phyloP scores from a whole-genome alignment of 2,888 invertebrate genomes.

The Barypeithes pellucidus region DNA sequence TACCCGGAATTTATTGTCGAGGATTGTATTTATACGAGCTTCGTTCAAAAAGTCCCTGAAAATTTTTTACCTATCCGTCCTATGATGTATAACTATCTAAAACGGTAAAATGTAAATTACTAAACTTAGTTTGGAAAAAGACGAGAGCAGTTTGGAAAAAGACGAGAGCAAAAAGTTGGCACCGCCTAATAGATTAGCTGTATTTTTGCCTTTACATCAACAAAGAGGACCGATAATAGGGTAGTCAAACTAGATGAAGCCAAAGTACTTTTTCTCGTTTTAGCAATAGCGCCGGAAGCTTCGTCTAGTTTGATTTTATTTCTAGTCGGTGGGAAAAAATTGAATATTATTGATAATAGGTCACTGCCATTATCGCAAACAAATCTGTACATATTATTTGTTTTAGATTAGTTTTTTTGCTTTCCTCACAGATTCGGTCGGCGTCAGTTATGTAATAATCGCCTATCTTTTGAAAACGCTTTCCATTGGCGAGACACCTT shows the following conservation, averaged over 20 bases:
- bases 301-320: too few relatives aligned
- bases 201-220: slow-evolving; percentile 65
- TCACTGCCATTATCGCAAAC: slow-evolving; percentile 65
- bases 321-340: slow-evolving; percentile 53
- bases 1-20: too few relatives aligned
- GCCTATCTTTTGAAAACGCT: not conserved
- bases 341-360: slow-evolving; percentile 61
- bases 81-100: slow-evolving; percentile 57
- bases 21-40: slow-evolving; percentile 40
- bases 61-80: slow-evolving; percentile 65
- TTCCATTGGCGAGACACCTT: too few relatives aligned
- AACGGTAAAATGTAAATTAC: slow-evolving; percentile 40
- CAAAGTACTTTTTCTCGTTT: too few relatives aligned
- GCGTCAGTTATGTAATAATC: not conserved
- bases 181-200: slow-evolving; percentile 59
- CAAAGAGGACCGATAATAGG: slow-evolving; percentile 55
- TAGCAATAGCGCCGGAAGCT: too few relatives aligned
- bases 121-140: slow-evolving; percentile 24
- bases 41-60: slow-evolving; percentile 34
- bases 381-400: slow-evolving; percentile 61
- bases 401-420: slow-evolving; percentile 64
- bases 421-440: slow-evolving; percentile 63
- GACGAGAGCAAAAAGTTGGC: slow-evolving; percentile 31
- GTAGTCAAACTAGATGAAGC: too few relatives aligned
- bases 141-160: slow-evolving; percentile 20